Evolutionary conservation across 2,797 vertebrate species (phyloP).

Genomic region (Pteronotus mesoamericanus): DNA sequence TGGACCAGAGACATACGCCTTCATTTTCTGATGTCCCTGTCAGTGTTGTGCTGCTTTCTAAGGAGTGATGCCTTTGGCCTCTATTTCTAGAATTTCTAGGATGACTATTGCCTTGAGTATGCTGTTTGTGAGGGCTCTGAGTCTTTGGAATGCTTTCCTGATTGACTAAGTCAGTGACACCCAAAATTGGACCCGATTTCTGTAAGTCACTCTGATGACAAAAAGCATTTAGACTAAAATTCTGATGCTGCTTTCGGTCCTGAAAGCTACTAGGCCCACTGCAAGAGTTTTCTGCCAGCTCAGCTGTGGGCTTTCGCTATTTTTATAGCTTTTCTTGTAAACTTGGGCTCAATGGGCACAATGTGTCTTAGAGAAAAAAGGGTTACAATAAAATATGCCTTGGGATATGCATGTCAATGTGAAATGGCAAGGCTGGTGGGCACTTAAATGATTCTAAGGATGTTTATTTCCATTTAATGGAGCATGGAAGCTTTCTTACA

Average conservation of each 20-base stretch:
- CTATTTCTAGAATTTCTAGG: neutral
- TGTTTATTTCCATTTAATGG: neutral
- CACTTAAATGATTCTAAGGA: neutral
- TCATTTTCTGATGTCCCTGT: neutral
- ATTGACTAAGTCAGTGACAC: constrained; percentile 59
- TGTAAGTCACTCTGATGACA: constrained; percentile 36
- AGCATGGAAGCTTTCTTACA: neutral
- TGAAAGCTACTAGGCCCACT: neutral
- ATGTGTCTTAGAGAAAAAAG: neutral
- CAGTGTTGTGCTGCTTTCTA: neutral
- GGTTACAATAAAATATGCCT: neutral
- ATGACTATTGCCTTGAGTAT: neutral
- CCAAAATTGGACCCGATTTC: constrained; percentile 57
- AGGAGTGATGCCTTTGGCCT: neutral
- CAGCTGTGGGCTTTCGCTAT: neutral
- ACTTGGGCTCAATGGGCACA: neutral
- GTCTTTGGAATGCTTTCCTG: neutral
- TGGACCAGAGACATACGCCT: neutral
- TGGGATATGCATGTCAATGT: neutral
- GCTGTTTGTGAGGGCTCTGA: neutral
- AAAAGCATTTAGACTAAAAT: constrained; percentile 51
- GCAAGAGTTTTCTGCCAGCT: neutral
- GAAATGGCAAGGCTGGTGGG: neutral
- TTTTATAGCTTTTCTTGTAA: neutral
- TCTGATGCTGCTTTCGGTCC: neutral